These are phyloP conservation scores for Camponotus floridanus DNA, from an alignment of 1,140 invertebrate genomes.

Conservation along the genomic window DNA sequence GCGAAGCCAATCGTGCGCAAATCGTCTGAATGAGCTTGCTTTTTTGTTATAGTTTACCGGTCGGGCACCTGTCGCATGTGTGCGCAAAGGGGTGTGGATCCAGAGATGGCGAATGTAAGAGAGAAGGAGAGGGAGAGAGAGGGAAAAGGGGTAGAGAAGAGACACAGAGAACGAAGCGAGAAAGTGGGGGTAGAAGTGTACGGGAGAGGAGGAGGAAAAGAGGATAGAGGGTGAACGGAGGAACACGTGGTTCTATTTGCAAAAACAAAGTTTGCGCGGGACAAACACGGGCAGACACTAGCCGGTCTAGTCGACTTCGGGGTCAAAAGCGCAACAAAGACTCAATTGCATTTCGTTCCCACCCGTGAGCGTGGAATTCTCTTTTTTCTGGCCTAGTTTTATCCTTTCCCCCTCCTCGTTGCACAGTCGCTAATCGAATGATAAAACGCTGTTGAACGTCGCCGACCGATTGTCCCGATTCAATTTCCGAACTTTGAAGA, in stretches of 20 bases:
- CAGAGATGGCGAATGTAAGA: slow-evolving; percentile 58
- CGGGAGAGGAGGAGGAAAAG: slow-evolving; percentile 38
- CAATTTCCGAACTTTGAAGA: slow-evolving; percentile 4
- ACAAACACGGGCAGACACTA: slow-evolving; percentile 82
- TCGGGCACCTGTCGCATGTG: slow-evolving; percentile 80
- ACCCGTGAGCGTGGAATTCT: slow-evolving; percentile 62
- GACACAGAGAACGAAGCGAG: slow-evolving; percentile 54
- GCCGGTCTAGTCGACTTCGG: slow-evolving; percentile 77
- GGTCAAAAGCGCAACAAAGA: slow-evolving; percentile 83
- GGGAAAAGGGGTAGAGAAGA: slow-evolving; percentile 35
- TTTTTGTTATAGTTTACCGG: slow-evolving; percentile 75
- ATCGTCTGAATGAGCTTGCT: slow-evolving; percentile 73
- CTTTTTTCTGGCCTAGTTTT: slow-evolving; percentile 59
- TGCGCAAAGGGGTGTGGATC: slow-evolving; percentile 75
- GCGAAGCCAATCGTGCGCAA: slow-evolving; percentile 74
- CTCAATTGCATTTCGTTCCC: slow-evolving; percentile 76
- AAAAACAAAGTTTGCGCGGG: slow-evolving; percentile 84
- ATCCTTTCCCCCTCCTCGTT: background rate
- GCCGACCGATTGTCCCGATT: background rate
- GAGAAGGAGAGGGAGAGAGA: slow-evolving; percentile 52
- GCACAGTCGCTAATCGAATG: slow-evolving; percentile 47
- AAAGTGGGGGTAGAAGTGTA: slow-evolving; percentile 38
- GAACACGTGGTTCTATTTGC: slow-evolving; percentile 83
- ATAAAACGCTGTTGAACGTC: slow-evolving; percentile 38
- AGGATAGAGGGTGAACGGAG: slow-evolving; percentile 72